Conservation (phyloP, 2,113 vertebrate genomes). For the Amphilophus citrinellus region DNA sequence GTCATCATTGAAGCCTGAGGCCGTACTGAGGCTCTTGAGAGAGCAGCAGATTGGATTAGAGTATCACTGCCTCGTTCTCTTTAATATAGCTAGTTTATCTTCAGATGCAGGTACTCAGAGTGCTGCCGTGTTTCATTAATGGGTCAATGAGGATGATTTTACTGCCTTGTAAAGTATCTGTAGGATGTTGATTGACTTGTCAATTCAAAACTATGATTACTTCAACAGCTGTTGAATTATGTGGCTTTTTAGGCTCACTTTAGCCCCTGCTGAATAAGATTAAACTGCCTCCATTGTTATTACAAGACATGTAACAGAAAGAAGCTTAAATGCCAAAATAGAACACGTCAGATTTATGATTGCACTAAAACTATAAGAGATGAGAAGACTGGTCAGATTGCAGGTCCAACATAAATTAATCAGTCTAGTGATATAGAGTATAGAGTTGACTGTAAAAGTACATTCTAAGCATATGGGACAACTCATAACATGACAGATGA, state of each 20-base stretch:
- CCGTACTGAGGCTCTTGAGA: constrained; percentile 38
- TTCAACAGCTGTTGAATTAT: neutral
- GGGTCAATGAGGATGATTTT: constrained; percentile 15
- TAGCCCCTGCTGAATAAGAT: neutral
- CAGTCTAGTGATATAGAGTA: neutral
- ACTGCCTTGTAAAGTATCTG: constrained; percentile 1
- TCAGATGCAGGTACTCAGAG: constrained; percentile 20
- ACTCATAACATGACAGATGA: neutral
- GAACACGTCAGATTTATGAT: neutral
- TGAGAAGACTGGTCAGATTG: neutral
- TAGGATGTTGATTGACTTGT: constrained; percentile 20
- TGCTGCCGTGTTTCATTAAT: neutral
- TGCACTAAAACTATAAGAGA: neutral
- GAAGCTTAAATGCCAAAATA: neutral
- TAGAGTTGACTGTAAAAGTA: neutral
- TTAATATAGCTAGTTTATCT: constrained; percentile 27
- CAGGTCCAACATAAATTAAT: neutral
- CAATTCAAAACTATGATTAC: neutral
- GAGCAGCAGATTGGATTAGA: constrained; percentile 36
- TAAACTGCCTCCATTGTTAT: neutral
- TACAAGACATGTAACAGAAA: neutral
- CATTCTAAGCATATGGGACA: neutral
- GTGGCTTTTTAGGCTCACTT: neutral
- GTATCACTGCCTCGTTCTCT: neutral
- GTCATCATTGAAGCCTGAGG: constrained; percentile 62